Base-by-base conservation (phyloP, 1,140 invertebrate genomes). In the Triops cancriformis region DNA sequence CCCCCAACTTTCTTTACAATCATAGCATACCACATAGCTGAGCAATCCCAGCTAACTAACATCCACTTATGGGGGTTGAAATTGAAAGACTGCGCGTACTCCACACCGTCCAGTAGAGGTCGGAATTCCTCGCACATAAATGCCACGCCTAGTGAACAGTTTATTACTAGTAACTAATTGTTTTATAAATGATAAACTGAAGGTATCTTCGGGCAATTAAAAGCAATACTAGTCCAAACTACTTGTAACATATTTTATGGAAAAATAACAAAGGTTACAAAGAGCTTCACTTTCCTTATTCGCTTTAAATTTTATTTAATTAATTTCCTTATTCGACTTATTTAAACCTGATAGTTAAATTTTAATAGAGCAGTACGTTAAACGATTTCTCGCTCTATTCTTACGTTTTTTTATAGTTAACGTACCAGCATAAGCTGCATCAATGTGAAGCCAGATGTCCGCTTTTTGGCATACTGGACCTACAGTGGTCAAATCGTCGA, bases 31-130 rank as follows among this genome's bases (percentile, higher is more conserved):
- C 94, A 97, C 90, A 97, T 91, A 0, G 94, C 89, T 0, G 95
- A 97, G 82, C 96, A 98, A 85, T 98, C 95, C 81, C 98, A 98
- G 84, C 96, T 98, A 0, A 97, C 92, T 76, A 98, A 84, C 87
- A 98, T 87, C 95, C 95, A 98, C 84, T 98, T 98, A 85, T 98
- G 96, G 0, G 96, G 95, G 83, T 98, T 98, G 82, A 97, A 96
- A 84, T 97, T 96, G 83, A 97, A 96, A 0, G 95, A 97, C 79
- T 96, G 91, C 0, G 93, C 94, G 76, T 88, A 88, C 83, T 98
- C 94, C 5, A 97, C 86, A 11, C 97, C 97, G 80, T 93, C 91
- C 89, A 97, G 91, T 11, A 95, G 86, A 81, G 94, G 90, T 26
- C 95, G 89, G 82, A 92, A 96, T 86, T 99, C 97, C 0, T 95